phyloP scores from a whole-genome alignment of 1,140 invertebrate species.

The Aphaenogaster ashmeadi region DNA sequence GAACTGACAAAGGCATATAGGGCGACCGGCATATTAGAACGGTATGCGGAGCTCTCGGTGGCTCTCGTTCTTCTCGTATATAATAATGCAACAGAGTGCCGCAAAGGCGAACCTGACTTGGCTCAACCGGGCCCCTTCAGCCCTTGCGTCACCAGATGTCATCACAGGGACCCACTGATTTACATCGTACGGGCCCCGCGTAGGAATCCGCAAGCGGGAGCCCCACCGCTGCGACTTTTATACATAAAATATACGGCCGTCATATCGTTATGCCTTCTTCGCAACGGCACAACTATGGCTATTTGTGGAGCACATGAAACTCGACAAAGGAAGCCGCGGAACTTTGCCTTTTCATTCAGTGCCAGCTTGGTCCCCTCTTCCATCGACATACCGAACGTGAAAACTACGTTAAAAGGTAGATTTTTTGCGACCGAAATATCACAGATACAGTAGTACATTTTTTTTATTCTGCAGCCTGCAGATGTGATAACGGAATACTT shows the following conservation, averaged over 20 bases:
- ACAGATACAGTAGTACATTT: background rate
- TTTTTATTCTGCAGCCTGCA: background rate
- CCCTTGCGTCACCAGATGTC: constrained; percentile 81
- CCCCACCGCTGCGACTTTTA: constrained; percentile 68
- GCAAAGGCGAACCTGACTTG: constrained; percentile 36
- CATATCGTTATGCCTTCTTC: constrained; percentile 79
- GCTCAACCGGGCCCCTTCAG: constrained; percentile 58
- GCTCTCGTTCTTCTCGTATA: constrained; percentile 64
- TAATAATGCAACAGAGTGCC: constrained; percentile 72
- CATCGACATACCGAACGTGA: background rate
- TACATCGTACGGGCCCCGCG: constrained; percentile 74
- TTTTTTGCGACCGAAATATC: background rate
- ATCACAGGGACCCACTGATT: constrained; percentile 78
- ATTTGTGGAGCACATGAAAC: constrained; percentile 72
- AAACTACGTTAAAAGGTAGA: background rate
- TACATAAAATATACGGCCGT: constrained; percentile 80
- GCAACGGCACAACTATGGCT: constrained; percentile 68
- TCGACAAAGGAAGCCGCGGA: constrained; percentile 75
- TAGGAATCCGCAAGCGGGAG: constrained; percentile 66
- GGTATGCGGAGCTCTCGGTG: constrained; percentile 76
- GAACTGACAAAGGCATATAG: constrained; percentile 78
- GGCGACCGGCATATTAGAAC: constrained; percentile 81
- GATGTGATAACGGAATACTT: background rate
- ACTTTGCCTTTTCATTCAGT: constrained; percentile 5
- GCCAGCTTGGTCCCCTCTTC: background rate